Conservation (phyloP, 2,888 invertebrate genomes). For the Molorchus minor region DNA sequence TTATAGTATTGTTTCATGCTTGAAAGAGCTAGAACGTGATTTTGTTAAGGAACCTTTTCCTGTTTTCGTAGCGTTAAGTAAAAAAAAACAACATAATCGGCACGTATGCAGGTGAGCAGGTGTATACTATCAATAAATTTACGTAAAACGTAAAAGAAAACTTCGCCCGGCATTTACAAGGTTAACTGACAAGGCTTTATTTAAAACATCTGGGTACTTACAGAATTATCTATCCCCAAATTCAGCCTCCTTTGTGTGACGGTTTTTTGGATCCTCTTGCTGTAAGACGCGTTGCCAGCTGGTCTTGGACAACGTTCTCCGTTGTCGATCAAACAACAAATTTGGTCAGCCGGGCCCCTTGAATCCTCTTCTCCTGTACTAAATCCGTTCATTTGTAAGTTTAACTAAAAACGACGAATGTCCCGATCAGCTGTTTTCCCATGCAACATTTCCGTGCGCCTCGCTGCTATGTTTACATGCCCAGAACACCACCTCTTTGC, state of each 20-base stretch:
- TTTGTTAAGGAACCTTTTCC: too few species aligned
- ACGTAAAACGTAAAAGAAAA: too few species aligned
- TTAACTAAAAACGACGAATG: conserved; percentile 30
- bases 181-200: too few species aligned
- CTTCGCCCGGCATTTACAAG: too few species aligned
- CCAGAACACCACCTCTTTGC: conserved; percentile 3
- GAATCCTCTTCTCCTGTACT: conserved; percentile 93
- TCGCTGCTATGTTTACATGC: conserved; percentile 22
- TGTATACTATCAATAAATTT: too few species aligned
- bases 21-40: too few species aligned
- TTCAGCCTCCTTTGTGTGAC: conserved; percentile 91
- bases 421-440: conserved; percentile 37
- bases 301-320: conserved; percentile 85
- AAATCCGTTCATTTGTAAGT: conserved; percentile 79
- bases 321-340: conserved; percentile 92
- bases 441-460: conserved; percentile 22
- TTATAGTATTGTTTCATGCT: too few species aligned
- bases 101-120: too few species aligned
- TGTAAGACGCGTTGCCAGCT: conserved; percentile 95
- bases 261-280: conserved; percentile 95
- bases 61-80: too few species aligned
- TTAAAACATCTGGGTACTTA: conserved; percentile 59
- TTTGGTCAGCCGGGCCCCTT: conserved; percentile 85
- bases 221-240: conserved; percentile 83
- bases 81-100: too few species aligned